A percentile compares a stretch with the other conserved stretches of the same genome.
Evolutionary conservation across 2,888 invertebrate species (phyloP).

Genomic region (Pheosia tremula): DNA sequence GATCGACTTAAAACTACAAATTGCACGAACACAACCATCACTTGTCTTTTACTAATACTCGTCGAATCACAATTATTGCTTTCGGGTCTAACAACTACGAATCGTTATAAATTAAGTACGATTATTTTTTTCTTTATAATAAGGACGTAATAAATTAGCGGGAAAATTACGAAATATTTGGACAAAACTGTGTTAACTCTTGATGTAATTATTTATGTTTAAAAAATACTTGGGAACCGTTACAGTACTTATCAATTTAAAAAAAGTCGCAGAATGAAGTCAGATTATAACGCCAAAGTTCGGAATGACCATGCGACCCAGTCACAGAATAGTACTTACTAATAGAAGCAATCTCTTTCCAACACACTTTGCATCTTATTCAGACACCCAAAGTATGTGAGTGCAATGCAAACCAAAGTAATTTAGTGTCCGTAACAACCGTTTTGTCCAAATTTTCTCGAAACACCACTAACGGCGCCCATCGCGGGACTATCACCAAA

Average conservation of each 20-base stretch:
- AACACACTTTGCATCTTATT: no score
- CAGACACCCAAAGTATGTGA: neutral
- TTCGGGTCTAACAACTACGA: conserved; percentile 51
- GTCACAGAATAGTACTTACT: no score
- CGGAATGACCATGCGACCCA: no score
- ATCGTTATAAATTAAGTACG: conserved; percentile 51
- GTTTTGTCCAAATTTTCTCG: conserved; percentile 11
- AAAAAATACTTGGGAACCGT: no score
- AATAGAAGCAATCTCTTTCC: no score
- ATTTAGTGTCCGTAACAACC: conserved; percentile 7
- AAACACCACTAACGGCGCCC: conserved; percentile 22
- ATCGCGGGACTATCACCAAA: conserved; percentile 12
- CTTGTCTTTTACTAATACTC: conserved; percentile 77
- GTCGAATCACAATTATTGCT: conserved; percentile 79
- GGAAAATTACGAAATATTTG: conserved; percentile 6
- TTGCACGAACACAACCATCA: conserved; percentile 83
- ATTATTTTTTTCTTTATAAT: conserved; percentile 20
- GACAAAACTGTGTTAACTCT: conserved; percentile 13
- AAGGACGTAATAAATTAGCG: conserved; percentile 34
- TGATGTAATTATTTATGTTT: no score
- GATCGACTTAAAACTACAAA: conserved; percentile 71
- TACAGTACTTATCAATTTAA: no score
- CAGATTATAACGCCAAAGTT: no score
- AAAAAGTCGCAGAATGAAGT: no score
- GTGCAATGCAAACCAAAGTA: neutral